phyloP scores from a whole-genome alignment of 2,113 vertebrate species.

The Erpornis zantholeuca region DNA sequence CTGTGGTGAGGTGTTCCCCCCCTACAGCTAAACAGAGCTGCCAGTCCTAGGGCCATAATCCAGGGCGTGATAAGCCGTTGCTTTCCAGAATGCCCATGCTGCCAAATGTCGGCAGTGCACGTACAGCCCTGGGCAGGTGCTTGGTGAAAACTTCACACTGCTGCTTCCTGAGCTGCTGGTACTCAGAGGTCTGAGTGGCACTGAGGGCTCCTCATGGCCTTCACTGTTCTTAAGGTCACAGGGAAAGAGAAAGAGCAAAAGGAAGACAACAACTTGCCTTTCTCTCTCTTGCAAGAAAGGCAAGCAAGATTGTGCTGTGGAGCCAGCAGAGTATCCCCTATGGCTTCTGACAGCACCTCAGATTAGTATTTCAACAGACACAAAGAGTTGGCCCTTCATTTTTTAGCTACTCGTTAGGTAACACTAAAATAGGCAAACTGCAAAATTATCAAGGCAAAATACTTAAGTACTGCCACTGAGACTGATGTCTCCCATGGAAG shows the following conservation, averaged over 20 bases:
- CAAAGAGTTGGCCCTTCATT: rapidly evolving
- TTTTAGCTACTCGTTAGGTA: neutral
- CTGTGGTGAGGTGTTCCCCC: neutral
- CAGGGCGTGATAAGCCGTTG: rapidly evolving
- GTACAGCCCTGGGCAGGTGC: rapidly evolving
- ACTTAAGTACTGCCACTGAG: neutral
- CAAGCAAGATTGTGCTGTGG: neutral
- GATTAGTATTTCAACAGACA: neutral
- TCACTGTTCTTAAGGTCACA: neutral
- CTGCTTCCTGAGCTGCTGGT: neutral
- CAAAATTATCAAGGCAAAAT: neutral
- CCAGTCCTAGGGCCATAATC: rapidly evolving
- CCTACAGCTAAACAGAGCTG: neutral
- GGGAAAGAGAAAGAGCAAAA: neutral
- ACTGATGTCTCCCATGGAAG: neutral
- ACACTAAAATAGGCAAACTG: neutral
- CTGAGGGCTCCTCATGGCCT: neutral
- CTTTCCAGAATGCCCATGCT: neutral
- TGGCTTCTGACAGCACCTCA: neutral
- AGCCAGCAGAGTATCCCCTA: neutral
- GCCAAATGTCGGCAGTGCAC: rapidly evolving
- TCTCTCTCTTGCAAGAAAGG: neutral
- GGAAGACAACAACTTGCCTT: neutral
- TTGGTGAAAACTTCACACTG: rapidly evolving
- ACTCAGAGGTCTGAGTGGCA: neutral